These are phyloP conservation scores for Aethes cnicana DNA, from an alignment of 2,888 invertebrate genomes.

Conservation along the genomic window DNA sequence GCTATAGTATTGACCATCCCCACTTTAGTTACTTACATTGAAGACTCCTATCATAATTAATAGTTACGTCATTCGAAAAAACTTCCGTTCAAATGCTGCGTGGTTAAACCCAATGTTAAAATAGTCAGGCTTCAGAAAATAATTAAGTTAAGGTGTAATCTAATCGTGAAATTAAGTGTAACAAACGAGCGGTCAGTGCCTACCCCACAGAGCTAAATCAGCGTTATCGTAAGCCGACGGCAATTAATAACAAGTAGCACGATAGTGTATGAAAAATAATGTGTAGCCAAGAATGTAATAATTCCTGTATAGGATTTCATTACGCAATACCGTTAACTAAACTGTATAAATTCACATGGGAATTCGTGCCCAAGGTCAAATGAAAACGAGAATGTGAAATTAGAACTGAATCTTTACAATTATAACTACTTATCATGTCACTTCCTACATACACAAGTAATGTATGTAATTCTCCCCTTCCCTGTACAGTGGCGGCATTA, in stretches of 20 bases:
- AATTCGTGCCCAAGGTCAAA: too few relatives aligned
- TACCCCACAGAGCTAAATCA: slow-evolving; percentile 16
- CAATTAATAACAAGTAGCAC: slow-evolving; percentile 24
- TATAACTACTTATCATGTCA: too few relatives aligned
- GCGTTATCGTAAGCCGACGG: slow-evolving; percentile 19
- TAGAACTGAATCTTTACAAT: too few relatives aligned
- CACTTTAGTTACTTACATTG: too few relatives aligned
- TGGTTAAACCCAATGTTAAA: slow-evolving; percentile 4
- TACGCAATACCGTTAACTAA: background rate
- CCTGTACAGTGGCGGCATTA: too few relatives aligned
- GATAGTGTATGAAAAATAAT: slow-evolving; percentile 14
- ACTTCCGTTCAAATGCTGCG: background rate
- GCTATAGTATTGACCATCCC: too few relatives aligned
- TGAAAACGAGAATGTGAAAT: too few relatives aligned
- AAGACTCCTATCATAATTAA: background rate
- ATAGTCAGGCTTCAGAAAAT: slow-evolving; percentile 9
- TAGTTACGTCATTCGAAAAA: too few relatives aligned
- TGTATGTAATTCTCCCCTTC: too few relatives aligned
- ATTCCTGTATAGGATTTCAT: slow-evolving; percentile 16
- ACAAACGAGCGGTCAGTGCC: slow-evolving; percentile 24
- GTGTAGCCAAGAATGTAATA: slow-evolving; percentile 23
- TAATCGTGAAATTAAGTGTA: slow-evolving; percentile 29
- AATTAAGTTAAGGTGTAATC: slow-evolving; percentile 25
- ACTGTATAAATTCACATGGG: too few relatives aligned
- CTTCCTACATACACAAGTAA: too few relatives aligned